Percentiles rank a stretch among this genome's conserved stretches.
Conservation (phyloP, 2,797 vertebrate genomes). For the Prionace glauca region DNA sequence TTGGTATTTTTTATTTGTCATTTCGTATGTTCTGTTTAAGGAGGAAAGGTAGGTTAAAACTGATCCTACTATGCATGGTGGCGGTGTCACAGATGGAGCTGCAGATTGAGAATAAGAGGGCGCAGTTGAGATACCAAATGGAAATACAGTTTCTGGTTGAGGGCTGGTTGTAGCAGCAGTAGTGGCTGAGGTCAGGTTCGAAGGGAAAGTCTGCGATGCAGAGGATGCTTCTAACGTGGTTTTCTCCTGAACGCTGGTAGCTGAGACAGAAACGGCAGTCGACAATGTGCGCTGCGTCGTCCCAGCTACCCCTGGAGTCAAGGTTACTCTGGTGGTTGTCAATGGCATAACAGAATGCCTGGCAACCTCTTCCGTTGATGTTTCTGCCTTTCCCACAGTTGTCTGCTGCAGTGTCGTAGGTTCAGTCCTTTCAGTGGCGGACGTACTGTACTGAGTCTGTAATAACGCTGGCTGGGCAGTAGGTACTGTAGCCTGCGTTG, state of each 20-base stretch:
- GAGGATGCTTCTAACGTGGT: neutral
- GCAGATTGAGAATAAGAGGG: constrained; percentile 26
- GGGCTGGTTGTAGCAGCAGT: neutral
- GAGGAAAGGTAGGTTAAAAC: neutral
- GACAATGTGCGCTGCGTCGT: neutral
- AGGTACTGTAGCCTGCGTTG: neutral
- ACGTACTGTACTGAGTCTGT: neutral
- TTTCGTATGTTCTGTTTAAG: neutral
- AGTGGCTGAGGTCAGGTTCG: neutral
- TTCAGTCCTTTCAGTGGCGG: neutral
- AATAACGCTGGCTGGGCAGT: neutral
- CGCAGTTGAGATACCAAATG: constrained; percentile 16
- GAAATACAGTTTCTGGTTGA: constrained; percentile 10
- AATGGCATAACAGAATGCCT: constrained; percentile 39
- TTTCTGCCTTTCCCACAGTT: constrained; percentile 39
- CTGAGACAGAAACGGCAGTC: neutral
- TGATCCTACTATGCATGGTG: constrained; percentile 30
- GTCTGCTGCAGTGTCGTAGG: constrained; percentile 33
- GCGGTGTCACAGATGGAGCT: constrained; percentile 11
- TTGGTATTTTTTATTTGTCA: neutral
- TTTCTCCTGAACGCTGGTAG: neutral
- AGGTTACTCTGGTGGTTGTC: neutral
- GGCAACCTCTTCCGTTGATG: constrained; percentile 40
- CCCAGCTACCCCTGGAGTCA: neutral
- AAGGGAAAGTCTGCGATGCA: neutral